Base-by-base conservation (phyloP, 23 tunicate species). In the Trididemnum clinides region DNA sequence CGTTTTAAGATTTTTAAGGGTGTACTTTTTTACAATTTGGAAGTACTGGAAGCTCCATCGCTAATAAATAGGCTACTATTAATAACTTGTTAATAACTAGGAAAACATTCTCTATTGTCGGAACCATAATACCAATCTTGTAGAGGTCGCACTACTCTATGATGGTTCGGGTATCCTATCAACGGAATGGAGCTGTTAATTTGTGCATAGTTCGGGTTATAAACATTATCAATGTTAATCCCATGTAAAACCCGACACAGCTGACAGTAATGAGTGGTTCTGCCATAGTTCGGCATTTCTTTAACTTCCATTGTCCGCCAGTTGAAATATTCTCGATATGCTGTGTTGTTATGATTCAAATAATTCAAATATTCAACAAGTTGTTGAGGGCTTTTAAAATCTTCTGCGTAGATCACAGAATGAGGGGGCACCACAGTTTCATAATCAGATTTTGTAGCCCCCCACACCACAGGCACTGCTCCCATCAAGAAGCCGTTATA, bases 381-480 rank as follows among this genome's bases (percentile, higher is more conserved):
- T 32, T 87, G 63, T 4, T 21, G 19, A 20, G 85, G 86, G 19
- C 64, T 21, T 23, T 38, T 20, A 33, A 87, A 87, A 62, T 87
- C 90, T 33, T 87, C 90, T 1, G 80, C 90, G 33, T 59, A 71
- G 28, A 87, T 87, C 37, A 33, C 83, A 4, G 90, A 87, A 1
- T 51, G 32, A 32, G 88, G 78, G 33, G 90, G 90, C 2, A 71
- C 88, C 39, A 87, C 57, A n/a, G 74, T 80, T 6, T n/a, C 32
- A 29, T 62, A 69, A 54, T 87, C 90, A 1, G 33, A 10, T 22
- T 65, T 85, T 28, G 21, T 39, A 4, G 87, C 79, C 2, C 90
- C 90, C 77, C 74, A 87, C 64, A 87, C 90, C 23, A 86, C 85
- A 6, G 90, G 90, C 51, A 86, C 90, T 5, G 87, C 50, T 15